phyloP scores from a whole-genome alignment of 1,140 invertebrate genomes.

The Arion vulgaris region DNA sequence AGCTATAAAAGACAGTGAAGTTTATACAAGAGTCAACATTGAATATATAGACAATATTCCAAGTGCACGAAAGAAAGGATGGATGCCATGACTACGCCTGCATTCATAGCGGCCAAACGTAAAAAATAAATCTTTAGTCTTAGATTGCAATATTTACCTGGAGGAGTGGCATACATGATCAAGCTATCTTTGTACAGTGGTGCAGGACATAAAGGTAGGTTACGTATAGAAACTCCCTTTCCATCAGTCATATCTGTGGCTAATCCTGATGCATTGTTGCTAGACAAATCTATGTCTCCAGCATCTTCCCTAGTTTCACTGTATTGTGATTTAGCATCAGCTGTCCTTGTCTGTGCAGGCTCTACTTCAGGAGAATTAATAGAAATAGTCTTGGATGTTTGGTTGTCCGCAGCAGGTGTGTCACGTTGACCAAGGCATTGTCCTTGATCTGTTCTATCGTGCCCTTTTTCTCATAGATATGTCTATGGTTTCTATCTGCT shows the following conservation, averaged over 20 bases:
- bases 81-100: too few relatives aligned
- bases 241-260: constrained; percentile 6
- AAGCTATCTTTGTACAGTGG: constrained; percentile 93
- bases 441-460: background rate
- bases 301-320: background rate
- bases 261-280: background rate
- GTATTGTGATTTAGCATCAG: background rate
- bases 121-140: too few relatives aligned
- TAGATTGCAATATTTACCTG: constrained; percentile 73
- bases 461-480: background rate
- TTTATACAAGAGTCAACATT: too few relatives aligned
- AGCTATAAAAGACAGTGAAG: too few relatives aligned
- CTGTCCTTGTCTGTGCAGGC: background rate
- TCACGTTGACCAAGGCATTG: background rate
- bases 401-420: background rate
- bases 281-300: constrained; percentile 2
- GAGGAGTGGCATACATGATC: constrained; percentile 92
- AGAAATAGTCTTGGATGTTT: background rate
- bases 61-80: too few relatives aligned
- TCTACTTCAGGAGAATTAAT: background rate
- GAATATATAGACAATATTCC: too few relatives aligned
- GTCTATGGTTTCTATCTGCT: background rate
- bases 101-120: too few relatives aligned
- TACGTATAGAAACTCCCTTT: background rate
- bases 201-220: constrained; percentile 23